These are phyloP conservation scores for Vicugna pacos DNA, from an alignment of 2,113 vertebrate genomes.

Conservation along the genomic window DNA sequence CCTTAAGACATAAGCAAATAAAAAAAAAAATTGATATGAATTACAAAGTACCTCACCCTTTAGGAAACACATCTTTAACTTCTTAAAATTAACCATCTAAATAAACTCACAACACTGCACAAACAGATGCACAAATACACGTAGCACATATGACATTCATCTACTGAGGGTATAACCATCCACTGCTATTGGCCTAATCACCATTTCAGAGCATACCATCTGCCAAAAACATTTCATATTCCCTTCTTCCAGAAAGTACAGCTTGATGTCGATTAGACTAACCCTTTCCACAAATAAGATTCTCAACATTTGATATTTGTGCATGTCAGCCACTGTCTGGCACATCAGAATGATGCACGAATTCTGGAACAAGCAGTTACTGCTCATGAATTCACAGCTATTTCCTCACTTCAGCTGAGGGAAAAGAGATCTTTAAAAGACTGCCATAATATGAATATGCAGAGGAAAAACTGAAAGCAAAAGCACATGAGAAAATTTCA, in stretches of 20 bases:
- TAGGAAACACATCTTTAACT: neutral
- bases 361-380: constrained; percentile 76
- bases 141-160: neutral
- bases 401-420: constrained; percentile 73
- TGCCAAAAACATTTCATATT: constrained; percentile 67
- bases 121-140: constrained; percentile 16
- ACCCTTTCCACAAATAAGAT: constrained; percentile 68
- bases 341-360: constrained; percentile 72
- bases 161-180: neutral
- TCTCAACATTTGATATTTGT: constrained; percentile 76
- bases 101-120: neutral
- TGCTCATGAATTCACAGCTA: constrained; percentile 70
- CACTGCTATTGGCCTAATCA: neutral
- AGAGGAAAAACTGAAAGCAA: constrained; percentile 69
- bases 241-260: constrained; percentile 73
- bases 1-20: neutral
- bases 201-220: constrained; percentile 52
- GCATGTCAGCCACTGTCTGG: constrained; percentile 80
- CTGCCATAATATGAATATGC: constrained; percentile 73
- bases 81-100: constrained; percentile 53
- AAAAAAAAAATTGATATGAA: neutral
- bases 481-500: constrained; percentile 62
- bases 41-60: constrained; percentile 20
- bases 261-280: constrained; percentile 70
- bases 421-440: constrained; percentile 61